Base-by-base conservation (phyloP, 2,888 invertebrate species). In the Apodemia hepburni region DNA sequence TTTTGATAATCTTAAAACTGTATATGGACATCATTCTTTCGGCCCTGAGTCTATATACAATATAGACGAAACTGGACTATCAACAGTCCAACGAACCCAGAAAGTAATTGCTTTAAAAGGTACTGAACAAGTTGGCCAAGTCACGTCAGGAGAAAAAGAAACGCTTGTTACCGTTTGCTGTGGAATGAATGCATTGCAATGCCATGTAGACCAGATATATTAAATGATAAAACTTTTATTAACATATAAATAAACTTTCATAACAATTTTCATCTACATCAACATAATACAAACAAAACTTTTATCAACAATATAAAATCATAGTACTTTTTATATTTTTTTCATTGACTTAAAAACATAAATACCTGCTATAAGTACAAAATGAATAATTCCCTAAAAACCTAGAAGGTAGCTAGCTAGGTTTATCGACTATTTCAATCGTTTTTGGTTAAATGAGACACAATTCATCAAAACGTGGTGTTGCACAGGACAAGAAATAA, bases 71-170 rank as follows among this genome's bases (percentile, higher is more conserved):
- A 62, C 49, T 35, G 51, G 62, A 17, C 12, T 58, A 17, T 15
- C 1, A 12, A 65, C 68, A 47, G 65, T 68, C 47, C 63, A 66
- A 51, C 63, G 59, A 22, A 62, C 63, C 27, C 64, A 61, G 38
- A 67, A 58, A 67, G 65, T 68, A 17, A 45, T 68, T n/a, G 67
- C 67, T 64, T 35, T 47, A 17, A 67, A 63, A 61, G 62, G 62
- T 18, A 47, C 64, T 8, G 66, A 65, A 61, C 68, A 69, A 69
- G 66, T 69, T 64, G 66, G 68, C 29, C 65, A 66, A 64, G 63
- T 58, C 57, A 68, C 66, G 17, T 66, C 65, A 62, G 68, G 62
- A 15, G 69, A 69, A 61, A 66, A 65, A 66, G 68, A 65, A 4
- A 58, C 61, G 22, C 61, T 63, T 17, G 65, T 66, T 27, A 68